A percentile compares a stretch with the other conserved stretches of the same genome.
These are phyloP conservation scores for Drosophila multiciliata DNA, from an alignment of 2,888 invertebrate species.

Conservation along the genomic window DNA sequence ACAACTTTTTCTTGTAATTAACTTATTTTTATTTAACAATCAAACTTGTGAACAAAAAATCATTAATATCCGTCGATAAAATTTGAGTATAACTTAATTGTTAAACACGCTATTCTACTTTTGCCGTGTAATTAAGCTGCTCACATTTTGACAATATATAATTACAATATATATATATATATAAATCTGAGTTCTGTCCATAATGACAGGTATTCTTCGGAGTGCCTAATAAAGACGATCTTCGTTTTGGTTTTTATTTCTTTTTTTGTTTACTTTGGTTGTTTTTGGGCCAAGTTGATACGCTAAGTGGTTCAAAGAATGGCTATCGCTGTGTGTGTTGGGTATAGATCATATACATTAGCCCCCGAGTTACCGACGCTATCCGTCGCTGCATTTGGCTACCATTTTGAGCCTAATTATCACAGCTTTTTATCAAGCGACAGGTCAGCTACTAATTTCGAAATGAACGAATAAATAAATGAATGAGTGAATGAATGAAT, in stretches of 20 bases:
- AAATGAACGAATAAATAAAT: conserved; percentile 23
- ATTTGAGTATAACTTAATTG: neutral
- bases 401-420: conserved; percentile 65
- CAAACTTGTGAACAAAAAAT: neutral
- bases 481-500: neutral
- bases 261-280: conserved; percentile 9
- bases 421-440: conserved; percentile 72
- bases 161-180: no score
- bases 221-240: neutral
- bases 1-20: neutral
- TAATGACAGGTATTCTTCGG: neutral
- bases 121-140: neutral
- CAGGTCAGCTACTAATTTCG: conserved; percentile 63
- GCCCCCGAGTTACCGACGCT: conserved; percentile 46
- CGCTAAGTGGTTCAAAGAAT: conserved; percentile 61
- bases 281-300: conserved; percentile 63
- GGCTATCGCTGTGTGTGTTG: neutral
- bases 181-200: neutral
- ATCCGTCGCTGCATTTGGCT: conserved; percentile 28
- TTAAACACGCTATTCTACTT: neutral
- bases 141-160: neutral
- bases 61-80: neutral
- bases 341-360: conserved; percentile 50
- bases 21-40: neutral
- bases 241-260: conserved; percentile 22